These are phyloP conservation scores for Spodoptera exigua DNA, from an alignment of 2,888 invertebrate species.

Conservation along the genomic window DNA sequence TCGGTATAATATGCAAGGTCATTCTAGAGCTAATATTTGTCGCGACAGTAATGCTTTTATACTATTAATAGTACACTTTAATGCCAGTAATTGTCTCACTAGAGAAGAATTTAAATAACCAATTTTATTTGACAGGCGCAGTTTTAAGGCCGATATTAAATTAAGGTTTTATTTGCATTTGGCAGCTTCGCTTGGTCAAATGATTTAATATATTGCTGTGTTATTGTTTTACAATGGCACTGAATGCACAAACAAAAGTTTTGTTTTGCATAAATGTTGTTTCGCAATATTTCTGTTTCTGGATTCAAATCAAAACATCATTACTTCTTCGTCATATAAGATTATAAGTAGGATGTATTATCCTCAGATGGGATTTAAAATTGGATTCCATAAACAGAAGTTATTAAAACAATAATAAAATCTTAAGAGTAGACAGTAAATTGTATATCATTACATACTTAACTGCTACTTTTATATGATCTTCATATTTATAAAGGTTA, in stretches of 20 bases:
- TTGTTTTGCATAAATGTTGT: not conserved
- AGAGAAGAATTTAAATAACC: slow-evolving; percentile 19
- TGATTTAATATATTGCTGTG: slow-evolving; percentile 21
- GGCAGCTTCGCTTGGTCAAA: slow-evolving; percentile 37
- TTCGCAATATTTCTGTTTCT: too few species aligned
- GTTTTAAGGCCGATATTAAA: slow-evolving; percentile 38
- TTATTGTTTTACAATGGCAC: too few species aligned
- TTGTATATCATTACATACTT: slow-evolving; percentile 53
- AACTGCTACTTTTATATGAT: slow-evolving; percentile 49
- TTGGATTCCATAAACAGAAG: slow-evolving; percentile 6
- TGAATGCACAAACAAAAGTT: not conserved
- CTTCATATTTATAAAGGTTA: slow-evolving; percentile 61
- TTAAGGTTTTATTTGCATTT: slow-evolving; percentile 37
- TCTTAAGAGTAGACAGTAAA: slow-evolving; percentile 47
- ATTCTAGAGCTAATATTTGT: slow-evolving; percentile 27
- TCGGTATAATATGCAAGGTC: slow-evolving; percentile 25
- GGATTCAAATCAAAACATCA: too few species aligned
- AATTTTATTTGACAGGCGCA: slow-evolving; percentile 29
- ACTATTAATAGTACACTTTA: slow-evolving; percentile 21
- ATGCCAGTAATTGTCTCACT: not conserved
- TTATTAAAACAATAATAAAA: slow-evolving; percentile 26
- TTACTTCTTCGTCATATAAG: too few species aligned
- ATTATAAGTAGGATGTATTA: too few species aligned
- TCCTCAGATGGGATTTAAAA: not conserved
- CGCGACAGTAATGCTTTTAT: not conserved